phyloP scores from a whole-genome alignment of 2,113 vertebrate species.

The Lutjanus erythropterus region DNA sequence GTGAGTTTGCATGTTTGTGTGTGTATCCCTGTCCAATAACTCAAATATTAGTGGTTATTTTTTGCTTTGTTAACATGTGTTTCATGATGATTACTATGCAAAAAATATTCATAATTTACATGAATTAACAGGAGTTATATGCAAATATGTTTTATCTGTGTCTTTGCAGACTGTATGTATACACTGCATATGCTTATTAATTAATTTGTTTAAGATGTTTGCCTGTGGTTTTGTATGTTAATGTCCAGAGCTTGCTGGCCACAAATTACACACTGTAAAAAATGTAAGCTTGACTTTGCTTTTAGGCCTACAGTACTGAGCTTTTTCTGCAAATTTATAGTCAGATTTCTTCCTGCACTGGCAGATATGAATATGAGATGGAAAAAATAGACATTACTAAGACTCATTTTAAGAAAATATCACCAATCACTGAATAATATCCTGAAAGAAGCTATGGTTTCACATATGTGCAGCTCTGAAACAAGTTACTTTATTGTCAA shows the following conservation, averaged over 20 bases:
- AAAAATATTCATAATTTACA: conserved; percentile 14
- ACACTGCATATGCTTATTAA: conserved; percentile 22
- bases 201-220: conserved; percentile 13
- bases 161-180: conserved; percentile 8
- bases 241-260: neutral
- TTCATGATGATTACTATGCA: conserved; percentile 10
- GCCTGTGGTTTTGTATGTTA: conserved; percentile 10
- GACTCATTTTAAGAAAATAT: neutral
- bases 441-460: neutral
- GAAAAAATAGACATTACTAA: neutral
- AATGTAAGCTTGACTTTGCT: neutral
- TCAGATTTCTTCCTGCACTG: neutral
- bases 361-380: neutral
- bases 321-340: neutral
- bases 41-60: neutral
- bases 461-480: neutral
- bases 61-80: conserved; percentile 26
- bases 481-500: no score
- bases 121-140: conserved; percentile 33
- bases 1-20: neutral
- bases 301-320: neutral
- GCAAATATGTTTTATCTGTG: conserved; percentile 29
- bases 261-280: conserved; percentile 3
- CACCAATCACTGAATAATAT: neutral
- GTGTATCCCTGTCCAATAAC: neutral